Evolutionary conservation across 2,113 vertebrate genomes (phyloP), one percentile per base, ranked within the genome.

Genomic region (Okapia johnstoni): DNA sequence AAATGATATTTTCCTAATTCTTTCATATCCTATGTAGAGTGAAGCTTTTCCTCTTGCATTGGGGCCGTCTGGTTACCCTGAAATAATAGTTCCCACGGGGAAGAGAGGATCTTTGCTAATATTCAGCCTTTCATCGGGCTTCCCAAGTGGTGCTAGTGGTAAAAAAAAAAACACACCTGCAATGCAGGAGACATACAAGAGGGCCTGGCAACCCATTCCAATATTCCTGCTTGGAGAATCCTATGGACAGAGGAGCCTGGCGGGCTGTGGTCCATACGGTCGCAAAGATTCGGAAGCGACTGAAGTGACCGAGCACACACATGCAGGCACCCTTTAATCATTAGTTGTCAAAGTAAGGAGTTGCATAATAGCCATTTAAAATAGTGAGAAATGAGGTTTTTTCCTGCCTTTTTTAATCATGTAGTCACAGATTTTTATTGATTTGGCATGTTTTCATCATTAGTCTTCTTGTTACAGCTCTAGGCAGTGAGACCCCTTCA

Each of bases 321-420:
- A 25, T 40, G 36, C 11, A 6, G 36, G 19, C 88, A 40, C 33
- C 76, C 91, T 93, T 85, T 77, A 11, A 52, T 21, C 90, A 94
- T 70, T 94, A 13, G 46, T 94, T 96, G 95, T 94, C 76, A 63
- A 92, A 55, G 28, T 54, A 40, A 76, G 55, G 55, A 52, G 57
- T 92, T 94, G 60, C 80, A 63, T 80, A 54, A 52, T 90, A 88
- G 84, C 61, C 57, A 93, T 84, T 88, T 94, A 52, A 79, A 84
- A 50, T 90, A 55, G 57, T 79, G 80, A 95, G 58, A 66, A 54
- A 55, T 60, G 30, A 73, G 2, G 21, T 88, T 84, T 85, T 89
- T 61, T 70, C 23, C 21, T 30, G 30, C 52, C 81, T 46, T 50
- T 43, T 84, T 36, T 3, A 76, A 57, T 85, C 77, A 57, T 52